Evolutionary conservation across 2,888 invertebrate genomes (phyloP), one percentile per base, ranked within the genome.

Genomic region (Podabrus alpinus): DNA sequence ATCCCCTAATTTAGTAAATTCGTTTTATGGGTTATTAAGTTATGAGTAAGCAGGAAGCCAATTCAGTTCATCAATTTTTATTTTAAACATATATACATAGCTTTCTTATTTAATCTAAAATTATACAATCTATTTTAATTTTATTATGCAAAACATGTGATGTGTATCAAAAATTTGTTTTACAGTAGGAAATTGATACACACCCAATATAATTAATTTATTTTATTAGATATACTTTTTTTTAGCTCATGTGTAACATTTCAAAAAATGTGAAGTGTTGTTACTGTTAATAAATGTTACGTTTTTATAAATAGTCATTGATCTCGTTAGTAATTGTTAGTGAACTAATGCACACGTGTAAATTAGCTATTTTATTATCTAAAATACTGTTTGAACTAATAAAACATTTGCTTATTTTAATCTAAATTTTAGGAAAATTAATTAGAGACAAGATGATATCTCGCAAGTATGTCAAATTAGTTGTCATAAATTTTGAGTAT

Each of bases 321-420:
- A 85, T 85, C 85, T 85, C 85, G 84, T 84, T 84, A 83, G 81
- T 82, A 75, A 79, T 80, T 81, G 72, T 75, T 75, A 75, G 69
- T 69, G 74, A 70, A 45, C 45, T 45, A 45, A 45, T 45, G 45
- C 45, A 45, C 45, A 45, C 45, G n/a, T 45, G 45, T 45, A 45
- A 45, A n/a, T n/a, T 45, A 45, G 45, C 45, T 45, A 45, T 45
- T 45, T 45, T 45, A 45, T 45, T 45, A 45, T 9, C 45, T 7
- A n/a, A 45, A 45, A 45, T 45, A 45, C 45, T 45, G 45, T 45
- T 45, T 45, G 45, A 45, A n/a, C 45, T 45, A 45, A 45, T 45
- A 45, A 45, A 45, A 45, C n/a, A n/a, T 45, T 45, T 45, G 45
- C 7, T 2, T 45, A n/a, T 45, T n/a, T 45, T 45, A 45, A 45